Percentiles rank a stretch among this genome's conserved stretches.
These are phyloP conservation scores for Fragum whitleyi DNA, from an alignment of 2,888 invertebrate species.

Conservation along the genomic window DNA sequence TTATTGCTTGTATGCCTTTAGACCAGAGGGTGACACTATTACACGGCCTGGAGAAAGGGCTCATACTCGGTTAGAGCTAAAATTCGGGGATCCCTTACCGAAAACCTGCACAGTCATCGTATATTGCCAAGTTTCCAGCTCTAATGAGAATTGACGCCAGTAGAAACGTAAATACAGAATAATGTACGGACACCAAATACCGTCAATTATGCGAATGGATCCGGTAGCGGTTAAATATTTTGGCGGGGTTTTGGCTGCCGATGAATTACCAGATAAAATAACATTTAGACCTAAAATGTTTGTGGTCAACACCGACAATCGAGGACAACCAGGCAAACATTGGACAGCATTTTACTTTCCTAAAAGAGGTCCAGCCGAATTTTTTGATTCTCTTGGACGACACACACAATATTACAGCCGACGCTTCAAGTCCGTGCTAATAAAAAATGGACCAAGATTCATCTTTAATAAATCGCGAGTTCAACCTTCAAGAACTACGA, in stretches of 20 bases:
- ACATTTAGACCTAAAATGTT: slow-evolving; percentile 7
- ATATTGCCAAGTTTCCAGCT: too few relatives aligned
- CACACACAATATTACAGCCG: slow-evolving; percentile 21
- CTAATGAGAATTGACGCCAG: too few relatives aligned
- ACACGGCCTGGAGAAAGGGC: too few relatives aligned
- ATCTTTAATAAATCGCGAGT: slow-evolving; percentile 2
- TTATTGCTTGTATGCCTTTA: slow-evolving; percentile 36
- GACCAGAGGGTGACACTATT: too few relatives aligned
- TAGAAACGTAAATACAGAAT: too few relatives aligned
- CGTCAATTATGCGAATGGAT: not conserved
- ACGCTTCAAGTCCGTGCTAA: slow-evolving; percentile 16
- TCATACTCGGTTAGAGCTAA: too few relatives aligned
- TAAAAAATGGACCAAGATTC: slow-evolving; percentile 20
- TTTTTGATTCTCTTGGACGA: slow-evolving; percentile 44
- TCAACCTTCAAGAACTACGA: not conserved
- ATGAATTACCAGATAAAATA: slow-evolving; percentile 11
- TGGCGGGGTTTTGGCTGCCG: slow-evolving; percentile 28
- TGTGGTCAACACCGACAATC: slow-evolving; percentile 32
- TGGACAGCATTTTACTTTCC: slow-evolving; percentile 45
- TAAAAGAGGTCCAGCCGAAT: slow-evolving; percentile 32
- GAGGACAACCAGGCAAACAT: slow-evolving; percentile 12
- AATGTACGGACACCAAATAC: too few relatives aligned
- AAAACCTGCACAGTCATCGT: too few relatives aligned
- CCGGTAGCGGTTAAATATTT: slow-evolving; percentile 1
- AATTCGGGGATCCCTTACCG: too few relatives aligned